Percentiles rank a stretch among this genome's conserved stretches.
phyloP scores from a whole-genome alignment of 2,797 vertebrate genomes.

The Sphaeramia orbicularis region DNA sequence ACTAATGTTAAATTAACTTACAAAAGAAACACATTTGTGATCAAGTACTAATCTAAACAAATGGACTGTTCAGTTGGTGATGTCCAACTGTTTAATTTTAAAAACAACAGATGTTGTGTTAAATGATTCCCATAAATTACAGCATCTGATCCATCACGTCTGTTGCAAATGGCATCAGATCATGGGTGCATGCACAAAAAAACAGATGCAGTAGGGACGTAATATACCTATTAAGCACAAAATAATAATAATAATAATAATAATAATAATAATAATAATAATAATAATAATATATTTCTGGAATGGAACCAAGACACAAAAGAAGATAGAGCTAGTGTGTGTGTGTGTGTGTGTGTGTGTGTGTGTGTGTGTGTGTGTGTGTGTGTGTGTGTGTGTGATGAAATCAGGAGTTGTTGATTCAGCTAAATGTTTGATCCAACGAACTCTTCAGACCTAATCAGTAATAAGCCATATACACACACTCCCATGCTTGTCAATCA shows the following conservation, averaged over 20 bases:
- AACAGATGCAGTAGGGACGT: constrained; percentile 1
- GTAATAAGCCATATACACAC: constrained; percentile 54
- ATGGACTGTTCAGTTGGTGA: neutral
- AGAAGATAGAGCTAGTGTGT: constrained; percentile 5
- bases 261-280: constrained; percentile 42
- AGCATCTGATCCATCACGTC: neutral
- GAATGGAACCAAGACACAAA: constrained; percentile 8
- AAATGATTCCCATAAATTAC: neutral
- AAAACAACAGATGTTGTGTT: neutral
- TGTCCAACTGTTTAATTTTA: too few relatives aligned
- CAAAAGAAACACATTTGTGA: neutral
- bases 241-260: constrained; percentile 44
- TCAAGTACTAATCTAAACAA: neutral
- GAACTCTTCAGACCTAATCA: constrained; percentile 65
- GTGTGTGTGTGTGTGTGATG: constrained; percentile 16
- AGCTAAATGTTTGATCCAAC: constrained; percentile 70
- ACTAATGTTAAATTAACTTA: neutral
- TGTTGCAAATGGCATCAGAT: constrained; percentile 1
- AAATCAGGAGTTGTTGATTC: constrained; percentile 76
- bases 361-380: constrained; percentile 12
- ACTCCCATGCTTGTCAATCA: constrained; percentile 49
- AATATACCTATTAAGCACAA: constrained; percentile 40
- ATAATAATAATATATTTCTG: constrained; percentile 54
- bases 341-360: too few relatives aligned
- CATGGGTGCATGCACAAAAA: constrained; percentile 9